These are phyloP conservation scores for Dreissena rostriformis DNA, from an alignment of 1,140 invertebrate genomes.

Conservation along the genomic window DNA sequence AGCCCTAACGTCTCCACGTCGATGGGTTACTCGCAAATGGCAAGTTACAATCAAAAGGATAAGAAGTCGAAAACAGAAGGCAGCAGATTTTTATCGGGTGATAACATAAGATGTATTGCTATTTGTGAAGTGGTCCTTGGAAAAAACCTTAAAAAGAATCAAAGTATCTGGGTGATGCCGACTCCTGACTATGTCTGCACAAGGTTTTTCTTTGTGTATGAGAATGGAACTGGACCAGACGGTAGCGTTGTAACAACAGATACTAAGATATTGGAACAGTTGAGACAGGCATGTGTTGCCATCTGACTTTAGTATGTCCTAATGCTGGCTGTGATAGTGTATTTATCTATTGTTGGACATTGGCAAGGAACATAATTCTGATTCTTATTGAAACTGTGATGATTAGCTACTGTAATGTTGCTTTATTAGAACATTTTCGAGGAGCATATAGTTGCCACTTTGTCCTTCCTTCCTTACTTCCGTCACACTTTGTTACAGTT, in stretches of 20 bases:
- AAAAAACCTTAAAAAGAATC: conserved; percentile 65
- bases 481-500: too few species aligned
- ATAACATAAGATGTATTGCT: conserved; percentile 70
- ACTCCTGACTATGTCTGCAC: conserved; percentile 73
- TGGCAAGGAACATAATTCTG: too few species aligned
- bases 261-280: conserved; percentile 38
- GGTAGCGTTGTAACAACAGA: conserved; percentile 59
- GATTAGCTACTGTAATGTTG: too few species aligned
- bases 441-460: too few species aligned
- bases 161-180: conserved; percentile 69
- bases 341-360: too few species aligned
- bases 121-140: conserved; percentile 73
- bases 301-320: too few species aligned
- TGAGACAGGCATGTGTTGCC: conserved; percentile 43
- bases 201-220: conserved; percentile 77
- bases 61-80: conserved; percentile 6
- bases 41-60: conserved; percentile 54
- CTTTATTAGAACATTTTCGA: too few species aligned
- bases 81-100: conserved; percentile 55
- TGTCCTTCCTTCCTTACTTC: too few species aligned
- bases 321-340: too few species aligned
- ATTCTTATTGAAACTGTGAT: too few species aligned
- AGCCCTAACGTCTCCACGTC: conserved; percentile 71
- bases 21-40: conserved; percentile 74
- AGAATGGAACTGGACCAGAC: conserved; percentile 58